Percentiles rank a stretch among this genome's conserved stretches.
These are phyloP conservation scores for Ylistrum balloti DNA, from an alignment of 1,140 invertebrate species.

Conservation along the genomic window DNA sequence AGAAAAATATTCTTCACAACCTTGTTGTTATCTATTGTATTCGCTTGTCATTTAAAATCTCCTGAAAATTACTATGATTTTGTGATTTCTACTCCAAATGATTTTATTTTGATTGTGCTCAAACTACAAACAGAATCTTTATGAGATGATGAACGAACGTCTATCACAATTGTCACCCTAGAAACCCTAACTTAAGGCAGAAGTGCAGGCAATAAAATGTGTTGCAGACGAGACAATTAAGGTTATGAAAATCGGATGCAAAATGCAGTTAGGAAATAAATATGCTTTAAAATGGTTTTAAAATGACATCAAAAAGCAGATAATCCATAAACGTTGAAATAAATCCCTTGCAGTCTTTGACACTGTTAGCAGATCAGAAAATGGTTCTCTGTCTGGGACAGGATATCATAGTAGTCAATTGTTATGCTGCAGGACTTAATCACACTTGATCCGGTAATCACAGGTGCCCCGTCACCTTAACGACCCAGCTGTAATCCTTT, in stretches of 20 bases:
- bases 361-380: background rate
- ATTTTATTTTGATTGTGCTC: constrained; percentile 15
- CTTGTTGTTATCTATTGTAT: background rate
- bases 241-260: background rate
- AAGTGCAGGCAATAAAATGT: background rate
- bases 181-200: background rate
- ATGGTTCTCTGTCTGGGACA: background rate
- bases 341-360: background rate
- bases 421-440: background rate
- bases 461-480: background rate
- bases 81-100: background rate
- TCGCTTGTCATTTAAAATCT: background rate
- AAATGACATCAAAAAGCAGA: constrained; percentile 15
- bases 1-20: too few relatives aligned
- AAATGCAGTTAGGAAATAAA: constrained; percentile 28
- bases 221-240: constrained; percentile 23
- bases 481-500: background rate
- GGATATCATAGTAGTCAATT: background rate
- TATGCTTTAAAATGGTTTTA: background rate
- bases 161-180: constrained; percentile 23
- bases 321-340: background rate
- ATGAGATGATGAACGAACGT: background rate
- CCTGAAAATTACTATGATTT: background rate
- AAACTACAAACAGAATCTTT: background rate
- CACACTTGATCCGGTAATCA: background rate